phyloP scores from a whole-genome alignment of 2,113 vertebrate species.

The Cairina moschata region DNA sequence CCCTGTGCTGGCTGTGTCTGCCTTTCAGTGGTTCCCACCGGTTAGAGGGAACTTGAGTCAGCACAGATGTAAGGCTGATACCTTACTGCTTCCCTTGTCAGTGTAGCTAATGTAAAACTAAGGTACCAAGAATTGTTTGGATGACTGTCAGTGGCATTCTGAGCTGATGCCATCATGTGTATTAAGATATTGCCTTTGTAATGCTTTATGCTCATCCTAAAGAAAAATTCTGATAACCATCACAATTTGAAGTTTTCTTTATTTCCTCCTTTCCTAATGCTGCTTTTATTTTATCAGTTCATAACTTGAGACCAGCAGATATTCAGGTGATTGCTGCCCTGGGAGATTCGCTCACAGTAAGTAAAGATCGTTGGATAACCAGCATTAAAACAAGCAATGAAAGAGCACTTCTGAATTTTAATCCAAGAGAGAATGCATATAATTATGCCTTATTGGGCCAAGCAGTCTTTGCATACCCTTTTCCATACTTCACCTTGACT shows the following conservation, averaged over 20 bases:
- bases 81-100: background rate
- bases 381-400: background rate
- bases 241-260: background rate
- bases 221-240: background rate
- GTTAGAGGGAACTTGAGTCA: background rate
- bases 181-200: background rate
- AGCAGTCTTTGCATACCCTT: background rate
- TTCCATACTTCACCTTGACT: background rate
- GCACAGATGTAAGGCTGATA: background rate
- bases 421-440: background rate
- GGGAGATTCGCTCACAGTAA: slow-evolving; percentile 94
- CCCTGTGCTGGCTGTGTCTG: background rate
- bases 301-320: slow-evolving; percentile 88
- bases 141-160: background rate
- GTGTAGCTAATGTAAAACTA: background rate
- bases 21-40: background rate
- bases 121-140: background rate
- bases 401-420: background rate
- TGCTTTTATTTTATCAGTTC: slow-evolving; percentile 77
- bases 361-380: slow-evolving; percentile 44
- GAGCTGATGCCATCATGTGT: background rate
- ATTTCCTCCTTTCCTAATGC: background rate
- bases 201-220: background rate
- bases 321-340: slow-evolving; percentile 89
- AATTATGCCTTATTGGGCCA: background rate